Base-by-base conservation (phyloP, 2,888 invertebrate species). In the Nomada lathburiana region DNA sequence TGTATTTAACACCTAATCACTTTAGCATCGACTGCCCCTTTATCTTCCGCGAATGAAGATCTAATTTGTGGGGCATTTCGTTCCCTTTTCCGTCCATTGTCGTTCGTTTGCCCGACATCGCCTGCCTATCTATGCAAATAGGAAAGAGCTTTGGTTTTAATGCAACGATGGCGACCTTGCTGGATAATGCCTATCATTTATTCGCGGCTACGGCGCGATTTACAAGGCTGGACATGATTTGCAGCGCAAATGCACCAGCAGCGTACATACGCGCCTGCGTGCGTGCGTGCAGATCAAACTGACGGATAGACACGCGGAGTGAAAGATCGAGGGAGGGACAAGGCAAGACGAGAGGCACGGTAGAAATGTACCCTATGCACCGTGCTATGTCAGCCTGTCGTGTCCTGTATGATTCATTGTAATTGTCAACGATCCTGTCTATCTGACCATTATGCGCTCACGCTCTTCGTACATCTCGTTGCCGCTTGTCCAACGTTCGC, bases 331-430 rank as follows among this genome's bases (percentile, higher is more conserved):
- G 59, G 50, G 44, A 42, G 67, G 47, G 64, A 63, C 20, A 55
- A 64, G 60, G 55, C 26, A 44, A 74, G 64, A 67, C 44, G n/a
- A 23, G 20, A 26, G 57, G 62, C 70, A 76, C 68, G 72, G 64
- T 64, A 73, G 75, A 81, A 65, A 70, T 69, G 75, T 70, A 57
- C 63, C 36, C 47, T 55, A 62, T 80, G 72, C 77, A 75, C 36
- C 75, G 53, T 53, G 73, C 74, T 52, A 59, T 47, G 84, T 71
- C 76, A 77, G 83, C 83, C 86, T 80, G 74, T 78, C 86, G 83
- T 87, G 90, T 90, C 90, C 88, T 85, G 88, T 87, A 91, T 90
- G 90, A 91, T 91, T 91, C 90, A 91, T 91, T 90, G 90, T 88
- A 90, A 91, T 91, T 90, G 90, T 91, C 90, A 90, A 89, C 89